These are phyloP conservation scores for Microtus ochrogaster DNA, from an alignment of 2,113 vertebrate species.

Conservation along the genomic window DNA sequence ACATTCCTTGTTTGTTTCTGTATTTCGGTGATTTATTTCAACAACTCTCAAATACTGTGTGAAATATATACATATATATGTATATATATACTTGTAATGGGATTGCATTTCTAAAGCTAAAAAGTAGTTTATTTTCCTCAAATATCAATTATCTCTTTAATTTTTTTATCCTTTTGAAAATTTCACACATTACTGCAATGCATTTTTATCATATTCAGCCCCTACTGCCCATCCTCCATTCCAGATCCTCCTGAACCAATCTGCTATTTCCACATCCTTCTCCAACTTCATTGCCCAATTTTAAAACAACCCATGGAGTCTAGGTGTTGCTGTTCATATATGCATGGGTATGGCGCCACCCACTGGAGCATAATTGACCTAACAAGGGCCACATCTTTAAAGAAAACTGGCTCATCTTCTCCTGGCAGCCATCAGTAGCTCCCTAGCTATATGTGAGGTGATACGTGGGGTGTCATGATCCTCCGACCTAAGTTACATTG, in stretches of 20 bases:
- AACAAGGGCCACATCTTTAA: not conserved
- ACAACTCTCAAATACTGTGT: not conserved
- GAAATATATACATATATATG: not conserved
- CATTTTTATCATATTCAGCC: not conserved
- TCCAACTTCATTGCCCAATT: not conserved
- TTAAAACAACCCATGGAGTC: not conserved
- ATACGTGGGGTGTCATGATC: not conserved
- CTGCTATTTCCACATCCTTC: no score
- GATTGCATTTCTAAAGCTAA: not conserved
- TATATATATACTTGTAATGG: not conserved
- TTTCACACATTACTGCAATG: not conserved
- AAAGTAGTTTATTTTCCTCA: not conserved
- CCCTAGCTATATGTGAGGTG: not conserved
- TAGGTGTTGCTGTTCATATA: not conserved
- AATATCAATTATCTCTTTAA: not conserved
- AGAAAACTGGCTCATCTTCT: not conserved
- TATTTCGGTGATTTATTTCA: not conserved
- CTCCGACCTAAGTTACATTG: not conserved
- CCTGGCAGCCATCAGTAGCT: not conserved
- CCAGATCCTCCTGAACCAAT: not conserved
- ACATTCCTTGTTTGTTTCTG: not conserved
- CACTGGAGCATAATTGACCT: not conserved
- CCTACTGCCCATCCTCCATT: not conserved
- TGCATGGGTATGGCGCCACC: not conserved
- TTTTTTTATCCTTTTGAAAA: not conserved